Conservation (phyloP, 2,797 vertebrate species). For the Enteromius thamalakanensis region DNA sequence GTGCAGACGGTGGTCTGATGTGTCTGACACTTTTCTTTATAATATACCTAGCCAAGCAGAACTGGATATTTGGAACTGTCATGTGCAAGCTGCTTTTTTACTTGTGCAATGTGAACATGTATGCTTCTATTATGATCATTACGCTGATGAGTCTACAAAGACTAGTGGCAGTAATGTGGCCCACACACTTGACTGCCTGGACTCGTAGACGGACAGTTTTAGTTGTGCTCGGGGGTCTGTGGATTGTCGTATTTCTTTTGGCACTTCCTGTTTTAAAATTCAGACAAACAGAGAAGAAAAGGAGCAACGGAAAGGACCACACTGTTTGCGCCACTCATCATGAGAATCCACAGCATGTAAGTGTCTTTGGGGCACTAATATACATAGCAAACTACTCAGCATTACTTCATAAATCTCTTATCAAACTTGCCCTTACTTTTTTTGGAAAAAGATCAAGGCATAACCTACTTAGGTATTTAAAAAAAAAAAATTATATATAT, state of each 20-base stretch:
- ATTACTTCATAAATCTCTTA: background rate
- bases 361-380: constrained; percentile 35
- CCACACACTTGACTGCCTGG: constrained; percentile 66
- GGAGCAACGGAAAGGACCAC: background rate
- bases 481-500: too few relatives aligned
- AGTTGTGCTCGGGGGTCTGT: constrained; percentile 73
- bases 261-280: constrained; percentile 82
- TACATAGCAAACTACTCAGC: background rate
- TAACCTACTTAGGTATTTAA: background rate
- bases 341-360: constrained; percentile 63
- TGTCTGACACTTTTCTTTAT: constrained; percentile 84
- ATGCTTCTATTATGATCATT: constrained; percentile 89
- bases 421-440: background rate
- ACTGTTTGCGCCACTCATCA: constrained; percentile 69
- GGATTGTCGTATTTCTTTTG: constrained; percentile 77
- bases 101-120: constrained; percentile 89
- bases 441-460: background rate
- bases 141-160: constrained; percentile 87
- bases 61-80: constrained; percentile 79
- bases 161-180: constrained; percentile 80
- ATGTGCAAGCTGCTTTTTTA: constrained; percentile 88
- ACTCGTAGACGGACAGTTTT: constrained; percentile 71
- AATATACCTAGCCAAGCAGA: constrained; percentile 77
- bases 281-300: constrained; percentile 55
- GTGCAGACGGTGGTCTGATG: constrained; percentile 83